A percentile compares a stretch with the other conserved stretches of the same genome.
Conservation (phyloP, 2,113 vertebrate species). For the Sinocyclocheilus anshuiensis region DNA sequence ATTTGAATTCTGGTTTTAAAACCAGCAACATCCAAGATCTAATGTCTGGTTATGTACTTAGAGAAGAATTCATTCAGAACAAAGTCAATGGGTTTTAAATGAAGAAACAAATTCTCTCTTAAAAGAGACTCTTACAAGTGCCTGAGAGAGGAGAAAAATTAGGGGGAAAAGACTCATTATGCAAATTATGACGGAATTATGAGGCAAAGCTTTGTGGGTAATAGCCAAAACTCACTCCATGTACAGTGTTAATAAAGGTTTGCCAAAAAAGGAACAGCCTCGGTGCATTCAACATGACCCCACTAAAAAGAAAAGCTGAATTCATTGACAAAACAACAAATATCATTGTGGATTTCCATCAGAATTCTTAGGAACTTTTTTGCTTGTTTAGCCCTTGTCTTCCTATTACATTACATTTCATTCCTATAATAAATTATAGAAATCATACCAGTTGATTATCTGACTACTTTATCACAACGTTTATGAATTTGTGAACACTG, state of each 20-base stretch:
- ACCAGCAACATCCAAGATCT: neutral
- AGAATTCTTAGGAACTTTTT: neutral
- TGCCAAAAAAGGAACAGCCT: neutral
- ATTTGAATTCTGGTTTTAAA: neutral
- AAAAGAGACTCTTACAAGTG: neutral
- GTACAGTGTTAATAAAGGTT: neutral
- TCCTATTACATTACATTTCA: neutral
- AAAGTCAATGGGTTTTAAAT: neutral
- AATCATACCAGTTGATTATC: conserved; percentile 4
- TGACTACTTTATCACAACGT: conserved; percentile 20
- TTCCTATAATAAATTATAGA: conserved; percentile 21
- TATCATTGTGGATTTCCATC: too few relatives aligned
- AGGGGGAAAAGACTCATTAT: neutral
- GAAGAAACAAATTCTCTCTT: neutral
- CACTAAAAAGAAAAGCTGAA: neutral
- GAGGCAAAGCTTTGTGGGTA: conserved; percentile 1
- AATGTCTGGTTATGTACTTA: neutral
- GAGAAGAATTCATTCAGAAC: neutral
- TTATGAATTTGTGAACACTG: conserved; percentile 15
- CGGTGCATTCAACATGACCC: neutral
- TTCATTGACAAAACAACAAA: neutral
- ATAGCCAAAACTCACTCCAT: conserved; percentile 11
- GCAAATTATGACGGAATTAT: neutral
- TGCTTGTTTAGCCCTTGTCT: neutral
- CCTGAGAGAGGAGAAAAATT: neutral